Base-by-base conservation (phyloP, 1,140 invertebrate genomes). In the Brachionus calyciflorus region DNA sequence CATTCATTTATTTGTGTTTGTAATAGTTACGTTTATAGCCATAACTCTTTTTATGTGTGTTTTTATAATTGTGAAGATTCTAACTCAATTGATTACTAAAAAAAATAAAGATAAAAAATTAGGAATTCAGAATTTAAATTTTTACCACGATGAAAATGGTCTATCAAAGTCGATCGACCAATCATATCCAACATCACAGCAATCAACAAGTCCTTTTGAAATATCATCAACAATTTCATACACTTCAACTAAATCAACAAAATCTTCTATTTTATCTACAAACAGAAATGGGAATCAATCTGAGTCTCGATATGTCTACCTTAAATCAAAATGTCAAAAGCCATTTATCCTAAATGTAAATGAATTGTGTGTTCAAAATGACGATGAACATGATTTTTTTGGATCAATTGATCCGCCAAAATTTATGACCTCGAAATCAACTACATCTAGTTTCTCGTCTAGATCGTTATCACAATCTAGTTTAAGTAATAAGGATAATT, bases 141-240 rank as follows among this genome's bases (percentile, higher is more conserved):
- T 53, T 10, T 19, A 33, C 7, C n/a, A 19, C n/a, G 37, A 21
- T 37, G 55, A 60, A 14, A 7, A 28, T 26, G 51, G 9, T 9
- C n/a, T n/a, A n/a, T n/a, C n/a, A n/a, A 60, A 60, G 17, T 9
- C 12, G 17, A 17, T 37, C 0, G 37, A 60, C 7, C 14, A 14
- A 17, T 7, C 17, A 17, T 60, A 19, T 30, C 17, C 55, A 3
- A 19, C 14, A 7, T 33, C 55, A 12, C 55, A 60, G n/a, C 55
- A 60, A 28, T 33, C 40, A n/a, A n/a, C n/a, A 65, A 65, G 60
- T 44, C 60, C 60, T 41, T 65, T 65, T 12, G 60, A 65, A 41
- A 37, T 65, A 6, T 65, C 60, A 17, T 65, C 60, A n/a, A 44
- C 60, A 1, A 44, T 65, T 65, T 65, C 60, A 4, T 65, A 65